Evolutionary conservation across 1,140 invertebrate species (phyloP).

Genomic region (Drosophila lini): DNA sequence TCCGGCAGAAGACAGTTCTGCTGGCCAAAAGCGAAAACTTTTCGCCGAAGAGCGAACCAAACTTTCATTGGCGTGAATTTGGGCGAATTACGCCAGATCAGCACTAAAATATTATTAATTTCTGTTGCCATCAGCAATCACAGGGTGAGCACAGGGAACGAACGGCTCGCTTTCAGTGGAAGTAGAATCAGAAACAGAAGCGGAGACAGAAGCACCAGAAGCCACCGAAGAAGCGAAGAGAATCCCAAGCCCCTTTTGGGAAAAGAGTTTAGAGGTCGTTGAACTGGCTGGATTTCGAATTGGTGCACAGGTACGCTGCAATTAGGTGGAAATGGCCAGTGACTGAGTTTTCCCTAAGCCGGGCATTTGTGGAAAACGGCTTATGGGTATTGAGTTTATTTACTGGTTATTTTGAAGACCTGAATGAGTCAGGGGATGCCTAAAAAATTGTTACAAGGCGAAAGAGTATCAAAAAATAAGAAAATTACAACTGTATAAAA

Average conservation of each 20-base stretch:
- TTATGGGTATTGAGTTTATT: not conserved
- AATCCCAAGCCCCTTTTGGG: conserved; percentile 42
- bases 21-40: conserved; percentile 48
- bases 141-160: conserved; percentile 36
- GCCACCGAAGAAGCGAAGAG: conserved; percentile 35
- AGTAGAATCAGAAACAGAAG: conserved; percentile 43
- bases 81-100: conserved; percentile 54
- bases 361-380: conserved; percentile 10
- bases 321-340: conserved; percentile 36
- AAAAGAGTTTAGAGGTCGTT: conserved; percentile 48
- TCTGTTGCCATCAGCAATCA: conserved; percentile 58
- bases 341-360: conserved; percentile 18
- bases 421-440: not conserved
- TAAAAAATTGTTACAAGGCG: no score
- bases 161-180: conserved; percentile 56
- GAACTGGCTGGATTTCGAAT: conserved; percentile 51
- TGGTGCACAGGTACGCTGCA: conserved; percentile 53
- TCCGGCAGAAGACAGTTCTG: conserved; percentile 28
- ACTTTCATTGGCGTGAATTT: conserved; percentile 61
- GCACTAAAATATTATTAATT: conserved; percentile 50
- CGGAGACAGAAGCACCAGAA: conserved; percentile 19
- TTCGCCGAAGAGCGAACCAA: conserved; percentile 56
- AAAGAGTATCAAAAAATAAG: not conserved
- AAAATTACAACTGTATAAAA: no score
- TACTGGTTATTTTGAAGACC: not conserved